Base-by-base conservation (phyloP, 2,797 vertebrate species). In the Channallabes apus region DNA sequence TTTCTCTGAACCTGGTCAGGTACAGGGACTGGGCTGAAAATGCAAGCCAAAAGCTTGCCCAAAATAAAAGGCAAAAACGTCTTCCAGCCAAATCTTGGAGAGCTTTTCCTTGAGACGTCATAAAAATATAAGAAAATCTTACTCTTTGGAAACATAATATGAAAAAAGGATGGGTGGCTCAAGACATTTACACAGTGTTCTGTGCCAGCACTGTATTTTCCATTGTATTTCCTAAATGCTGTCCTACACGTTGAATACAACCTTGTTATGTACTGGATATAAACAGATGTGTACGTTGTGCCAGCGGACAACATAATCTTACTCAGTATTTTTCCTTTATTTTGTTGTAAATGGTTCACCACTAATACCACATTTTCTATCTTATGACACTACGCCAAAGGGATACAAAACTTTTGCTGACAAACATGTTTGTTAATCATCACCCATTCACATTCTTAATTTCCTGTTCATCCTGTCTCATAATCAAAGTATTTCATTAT, bases 401-500 rank as follows among this genome's bases (percentile, higher is more conserved):
- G 38, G 61, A 64, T 6, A 64, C 61, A 64, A 51, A 64, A 46
- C 17, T 2, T 65, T 64, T 64, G 35, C 58, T 27, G 22, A 79
- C 22, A 9, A 14, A 9, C 76, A 62, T 27, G 3, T 65, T 65
- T 64, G 7, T n/a, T 64, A 46, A 80, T 80, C 59, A 64, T 46
- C 38, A 15, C 64, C 5, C 38, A 27, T 58, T 84, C 27, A 79
- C 24, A 67, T 18, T 35, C 18, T 24, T 65, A 32, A 65, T 51
- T 56, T 75, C 69, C 61, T 56, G 20, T 65, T 84, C 22, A 27
- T n/a, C 35, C 81, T 72, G 29, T 35, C n/a, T 20, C 32, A 11
- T 51, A 73, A 83, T 83, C 58, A 83, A 62, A 59, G 67, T 71
- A 41, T 62, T 71, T 35, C 11, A 61, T 72, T 38, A 80, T 51